These are phyloP conservation scores for Microctonus hyperodae DNA, from an alignment of 2,888 invertebrate species.

Conservation along the genomic window DNA sequence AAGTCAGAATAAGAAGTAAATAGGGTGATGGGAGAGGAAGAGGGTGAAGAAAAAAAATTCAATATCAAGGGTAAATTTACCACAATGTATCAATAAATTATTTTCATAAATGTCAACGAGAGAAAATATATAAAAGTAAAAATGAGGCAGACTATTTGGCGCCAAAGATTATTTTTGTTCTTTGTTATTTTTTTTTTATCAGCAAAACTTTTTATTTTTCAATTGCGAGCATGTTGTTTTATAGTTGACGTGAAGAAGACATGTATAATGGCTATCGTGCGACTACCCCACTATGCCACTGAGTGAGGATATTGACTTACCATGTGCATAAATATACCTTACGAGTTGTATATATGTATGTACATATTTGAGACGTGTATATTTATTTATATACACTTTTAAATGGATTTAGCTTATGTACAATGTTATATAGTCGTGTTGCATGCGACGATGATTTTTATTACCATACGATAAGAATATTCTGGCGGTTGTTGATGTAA, in stretches of 20 bases:
- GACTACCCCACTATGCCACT: background rate
- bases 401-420: background rate
- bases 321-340: background rate
- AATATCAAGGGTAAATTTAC: background rate
- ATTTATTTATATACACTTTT: background rate
- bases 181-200: constrained; percentile 16
- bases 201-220: constrained; percentile 11
- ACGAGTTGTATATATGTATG: background rate
- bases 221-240: constrained; percentile 2
- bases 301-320: background rate
- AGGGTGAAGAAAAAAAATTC: background rate
- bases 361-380: background rate
- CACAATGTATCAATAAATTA: background rate
- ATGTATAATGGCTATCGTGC: constrained; percentile 1
- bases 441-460: constrained; percentile 5
- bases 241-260: constrained; percentile 1
- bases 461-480: background rate
- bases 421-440: background rate
- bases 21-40: too few relatives aligned
- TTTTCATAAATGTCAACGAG: background rate
- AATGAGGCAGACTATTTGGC: constrained; percentile 16
- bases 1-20: background rate
- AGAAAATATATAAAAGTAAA: constrained; percentile 5
- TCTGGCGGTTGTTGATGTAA: background rate
- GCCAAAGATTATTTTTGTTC: constrained; percentile 9